Conservation (phyloP, 2,888 invertebrate genomes). For the Drosophila fulvimacula region DNA sequence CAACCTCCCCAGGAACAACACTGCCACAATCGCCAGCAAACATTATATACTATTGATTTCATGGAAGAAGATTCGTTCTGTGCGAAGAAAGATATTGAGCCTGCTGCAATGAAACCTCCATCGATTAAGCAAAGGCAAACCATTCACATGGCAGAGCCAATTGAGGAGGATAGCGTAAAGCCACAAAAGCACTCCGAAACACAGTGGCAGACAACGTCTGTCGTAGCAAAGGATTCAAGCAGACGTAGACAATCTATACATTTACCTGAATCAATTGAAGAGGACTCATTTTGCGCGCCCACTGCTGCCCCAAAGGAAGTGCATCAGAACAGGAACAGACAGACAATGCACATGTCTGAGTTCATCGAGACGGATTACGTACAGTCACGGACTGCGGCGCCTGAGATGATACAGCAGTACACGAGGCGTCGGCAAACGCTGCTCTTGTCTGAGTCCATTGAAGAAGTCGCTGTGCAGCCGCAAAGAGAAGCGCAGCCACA, state of each 20-base stretch:
- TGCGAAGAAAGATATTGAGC: background rate
- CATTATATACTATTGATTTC: slow-evolving; percentile 3
- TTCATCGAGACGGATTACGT: slow-evolving; percentile 7
- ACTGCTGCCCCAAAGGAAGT: background rate
- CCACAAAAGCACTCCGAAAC: background rate
- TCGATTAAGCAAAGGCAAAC: slow-evolving; percentile 10
- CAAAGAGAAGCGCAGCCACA: background rate
- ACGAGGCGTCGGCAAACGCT: slow-evolving; percentile 19
- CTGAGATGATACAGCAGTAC: background rate
- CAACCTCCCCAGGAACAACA: background rate
- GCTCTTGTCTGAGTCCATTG: slow-evolving; percentile 26
- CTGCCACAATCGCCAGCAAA: background rate
- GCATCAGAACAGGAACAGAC: slow-evolving; percentile 5
- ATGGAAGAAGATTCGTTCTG: slow-evolving; percentile 11
- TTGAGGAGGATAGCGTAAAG: slow-evolving; percentile 1
- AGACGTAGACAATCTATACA: slow-evolving; percentile 5
- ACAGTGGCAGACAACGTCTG: background rate
- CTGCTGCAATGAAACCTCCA: background rate
- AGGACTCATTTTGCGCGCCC: background rate
- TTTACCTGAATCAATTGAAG: slow-evolving; percentile 12
- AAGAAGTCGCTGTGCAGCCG: slow-evolving; percentile 1
- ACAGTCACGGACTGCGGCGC: background rate
- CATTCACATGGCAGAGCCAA: slow-evolving; percentile 10
- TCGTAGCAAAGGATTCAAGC: background rate
- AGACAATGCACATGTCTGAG: slow-evolving; percentile 18